Base-by-base conservation (phyloP, 2,797 vertebrate genomes). In the Fistularia tabacaria region DNA sequence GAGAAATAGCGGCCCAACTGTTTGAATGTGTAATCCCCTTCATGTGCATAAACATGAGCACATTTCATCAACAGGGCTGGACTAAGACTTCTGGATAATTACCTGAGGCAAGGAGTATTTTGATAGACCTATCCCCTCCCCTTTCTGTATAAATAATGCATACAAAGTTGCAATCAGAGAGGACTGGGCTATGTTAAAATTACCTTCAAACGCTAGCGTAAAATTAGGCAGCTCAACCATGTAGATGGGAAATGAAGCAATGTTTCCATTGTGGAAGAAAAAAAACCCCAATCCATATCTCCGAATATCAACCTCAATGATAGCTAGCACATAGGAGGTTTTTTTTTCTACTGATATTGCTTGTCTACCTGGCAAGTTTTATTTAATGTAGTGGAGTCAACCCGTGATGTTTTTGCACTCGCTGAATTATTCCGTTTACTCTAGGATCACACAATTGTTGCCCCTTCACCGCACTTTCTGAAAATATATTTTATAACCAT, bases 181-280 rank as follows among this genome's bases (percentile, higher is more conserved):
- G 83, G 90, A 88, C 88, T 69, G 79, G 85, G 90, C 85, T 86
- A 87, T 88, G 87, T 25, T 85, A 85, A 85, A 88, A 89, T 89
- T 90, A 85, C 85, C 59, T 87, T 80, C 84, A 85, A 93, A 92
- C 90, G 91, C 81, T 91, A 88, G 84, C 77, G 64, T 93, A 90
- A 93, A 94, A 93, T 80, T 93, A 89, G 89, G 87, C 89, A 91
- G 92, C 90, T 87, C 92, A 88, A 91, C 93, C 91, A 91, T 91
- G 92, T 91, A 92, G 89, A 90, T 89, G 91, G 90, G 92, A 92
- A 92, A 91, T 91, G 88, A 93, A 92, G 88, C 68, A 62, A 83
- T 92, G 85, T 91, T 92, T 92, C 76, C 81, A 10, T 83, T 84
- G 68, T 53, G 56, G 59, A 71, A 51, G 41, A 79, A 13, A 15